phyloP scores from a whole-genome alignment of 1,140 invertebrate species.

The Drosophila rhopaloa region DNA sequence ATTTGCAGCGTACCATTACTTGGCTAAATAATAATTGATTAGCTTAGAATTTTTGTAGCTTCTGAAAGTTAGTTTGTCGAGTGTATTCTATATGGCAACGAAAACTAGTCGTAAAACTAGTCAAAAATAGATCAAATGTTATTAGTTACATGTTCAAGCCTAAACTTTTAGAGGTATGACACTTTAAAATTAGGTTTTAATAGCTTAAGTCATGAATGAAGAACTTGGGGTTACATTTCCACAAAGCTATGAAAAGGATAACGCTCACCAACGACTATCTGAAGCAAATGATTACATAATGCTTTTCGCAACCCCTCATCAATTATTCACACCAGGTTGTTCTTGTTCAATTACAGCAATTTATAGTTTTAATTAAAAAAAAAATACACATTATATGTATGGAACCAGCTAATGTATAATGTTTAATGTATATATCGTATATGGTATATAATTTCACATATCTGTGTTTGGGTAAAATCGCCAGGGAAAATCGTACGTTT shows the following conservation, averaged over 20 bases:
- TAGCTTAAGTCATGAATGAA: too few relatives aligned
- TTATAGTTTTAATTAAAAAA: slow-evolving; percentile 42
- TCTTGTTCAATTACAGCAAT: slow-evolving; percentile 27
- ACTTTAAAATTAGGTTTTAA: too few relatives aligned
- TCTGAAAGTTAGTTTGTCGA: too few relatives aligned
- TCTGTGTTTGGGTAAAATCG: slow-evolving; percentile 69
- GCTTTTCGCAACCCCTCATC: too few relatives aligned
- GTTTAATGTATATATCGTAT: slow-evolving; percentile 52
- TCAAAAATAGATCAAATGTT: too few relatives aligned
- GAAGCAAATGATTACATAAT: too few relatives aligned
- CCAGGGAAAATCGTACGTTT: slow-evolving; percentile 71
- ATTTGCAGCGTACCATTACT: not conserved
- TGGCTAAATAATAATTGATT: too few relatives aligned
- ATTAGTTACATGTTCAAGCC: too few relatives aligned
- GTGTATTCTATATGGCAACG: too few relatives aligned
- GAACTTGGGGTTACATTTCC: not conserved
- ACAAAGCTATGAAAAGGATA: not conserved
- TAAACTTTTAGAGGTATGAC: too few relatives aligned
- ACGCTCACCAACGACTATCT: not conserved
- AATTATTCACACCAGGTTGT: not conserved
- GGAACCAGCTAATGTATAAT: slow-evolving; percentile 71
- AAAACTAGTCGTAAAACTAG: too few relatives aligned
- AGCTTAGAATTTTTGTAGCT: too few relatives aligned
- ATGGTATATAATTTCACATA: slow-evolving; percentile 56
- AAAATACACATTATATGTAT: slow-evolving; percentile 65